Evolutionary conservation across 2,888 invertebrate genomes (phyloP), one percentile per base, ranked within the genome.

Genomic region (Eurytoma californica): DNA sequence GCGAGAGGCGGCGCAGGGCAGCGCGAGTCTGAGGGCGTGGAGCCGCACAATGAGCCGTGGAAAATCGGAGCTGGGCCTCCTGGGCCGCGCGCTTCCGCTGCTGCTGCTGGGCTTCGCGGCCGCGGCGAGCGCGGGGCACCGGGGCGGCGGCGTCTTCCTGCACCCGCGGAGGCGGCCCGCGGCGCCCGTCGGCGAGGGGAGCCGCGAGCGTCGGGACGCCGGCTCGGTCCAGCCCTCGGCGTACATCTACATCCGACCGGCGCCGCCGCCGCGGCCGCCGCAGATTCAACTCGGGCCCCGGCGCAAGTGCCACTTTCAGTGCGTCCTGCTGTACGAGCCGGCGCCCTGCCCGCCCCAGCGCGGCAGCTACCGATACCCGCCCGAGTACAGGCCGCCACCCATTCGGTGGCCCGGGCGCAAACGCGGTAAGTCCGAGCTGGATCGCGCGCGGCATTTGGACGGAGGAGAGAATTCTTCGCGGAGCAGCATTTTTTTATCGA

Each of bases 361-460:
- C 14, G 72, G 75, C 66, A 80, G 72, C 57, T 80, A 80, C n/a
- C 80, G 78, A 0, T 78, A 77, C 60, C 80, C 80, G 30, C 53
- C 72, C 28, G 55, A 51, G 1, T 24, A 20, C 24, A 53, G 74
- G 14, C 20, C 30, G 16, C 65, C 77, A n/a, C 51, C 77, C 16
- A 47, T 78, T 0, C 57, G 55, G n/a, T 78, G 77, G 80, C 75
- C 77, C 39, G 67, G 74, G 18, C 74, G 77, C 24, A 75, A 68
- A 30, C 74, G 65, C 65, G 77, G 80, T 80, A 69, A 80, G 80
- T 70, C 13, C 9, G 9, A 9, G 12, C 14, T 2, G 14, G 20
- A 24, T 61, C 2, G 24, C 24, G 24, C 24, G 24, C 16, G 7
- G 53, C 9, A 14, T 24, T 18, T 30, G 3, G n/a, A 1, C 2